phyloP scores from a whole-genome alignment of 2,888 invertebrate species.

The Morpho helenor region DNA sequence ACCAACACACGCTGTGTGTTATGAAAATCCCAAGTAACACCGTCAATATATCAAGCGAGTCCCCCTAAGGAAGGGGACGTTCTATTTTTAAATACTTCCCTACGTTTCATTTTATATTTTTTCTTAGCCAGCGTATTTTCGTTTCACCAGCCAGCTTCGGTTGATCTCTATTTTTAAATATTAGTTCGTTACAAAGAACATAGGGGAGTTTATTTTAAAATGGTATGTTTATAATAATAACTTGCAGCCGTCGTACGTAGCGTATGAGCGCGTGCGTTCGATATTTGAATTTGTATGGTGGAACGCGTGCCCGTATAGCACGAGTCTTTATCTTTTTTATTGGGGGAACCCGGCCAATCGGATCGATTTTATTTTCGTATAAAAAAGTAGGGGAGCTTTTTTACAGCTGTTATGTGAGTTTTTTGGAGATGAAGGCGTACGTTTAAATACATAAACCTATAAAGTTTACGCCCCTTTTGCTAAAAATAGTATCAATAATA shows the following conservation, averaged over 20 bases:
- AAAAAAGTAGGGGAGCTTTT: constrained; percentile 72
- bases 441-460: constrained; percentile 6
- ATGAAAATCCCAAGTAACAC: constrained; percentile 77
- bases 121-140: constrained; percentile 64
- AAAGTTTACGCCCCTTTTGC: constrained; percentile 1
- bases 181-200: constrained; percentile 16
- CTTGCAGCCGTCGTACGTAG: constrained; percentile 63
- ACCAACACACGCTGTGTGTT: constrained; percentile 74
- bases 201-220: constrained; percentile 43
- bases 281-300: constrained; percentile 66
- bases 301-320: constrained; percentile 56
- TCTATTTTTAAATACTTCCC: constrained; percentile 77
- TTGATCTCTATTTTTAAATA: constrained; percentile 27
- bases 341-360: constrained; percentile 61
- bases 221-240: constrained; percentile 63
- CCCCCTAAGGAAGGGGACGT: constrained; percentile 67
- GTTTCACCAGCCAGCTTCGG: constrained; percentile 43
- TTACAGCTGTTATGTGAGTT: constrained; percentile 33
- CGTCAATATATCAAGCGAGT: constrained; percentile 70
- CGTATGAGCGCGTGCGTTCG: constrained; percentile 64
- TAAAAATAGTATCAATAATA: neutral
- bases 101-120: constrained; percentile 72
- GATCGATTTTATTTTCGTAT: constrained; percentile 40
- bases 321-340: constrained; percentile 74
- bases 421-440: constrained; percentile 51